Evolutionary conservation across 2,113 vertebrate species (phyloP).

Genomic region (Crypturellus undulatus): DNA sequence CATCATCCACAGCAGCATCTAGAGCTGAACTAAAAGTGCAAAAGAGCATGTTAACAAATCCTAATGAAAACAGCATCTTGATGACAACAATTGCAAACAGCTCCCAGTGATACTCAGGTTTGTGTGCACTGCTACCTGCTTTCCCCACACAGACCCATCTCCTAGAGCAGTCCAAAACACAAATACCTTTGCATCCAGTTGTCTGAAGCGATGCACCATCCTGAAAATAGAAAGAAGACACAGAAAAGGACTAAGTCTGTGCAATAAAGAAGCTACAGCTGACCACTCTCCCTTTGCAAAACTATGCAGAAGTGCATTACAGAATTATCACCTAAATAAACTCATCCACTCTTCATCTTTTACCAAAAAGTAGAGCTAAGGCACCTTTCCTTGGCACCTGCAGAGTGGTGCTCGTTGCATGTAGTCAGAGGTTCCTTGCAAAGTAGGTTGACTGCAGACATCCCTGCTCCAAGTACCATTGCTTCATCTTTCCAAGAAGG

Average conservation of each 20-base stretch:
- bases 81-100: not conserved
- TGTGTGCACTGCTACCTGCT: not conserved
- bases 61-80: not conserved
- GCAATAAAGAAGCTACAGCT: not conserved
- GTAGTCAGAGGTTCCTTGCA: not conserved
- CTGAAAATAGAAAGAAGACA: slow-evolving; percentile 57
- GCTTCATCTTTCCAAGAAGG: not conserved
- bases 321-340: not conserved
- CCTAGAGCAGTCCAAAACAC: not conserved
- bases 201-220: slow-evolving; percentile 77
- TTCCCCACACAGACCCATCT: not conserved
- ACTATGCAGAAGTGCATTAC: not conserved
- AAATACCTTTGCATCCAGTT: slow-evolving; percentile 81
- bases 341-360: not conserved
- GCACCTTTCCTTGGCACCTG: too few species aligned
- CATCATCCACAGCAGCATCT: not conserved
- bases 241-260: not conserved
- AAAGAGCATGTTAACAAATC: fast-evolving
- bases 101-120: not conserved
- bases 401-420: not conserved
- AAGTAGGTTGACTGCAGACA: not conserved
- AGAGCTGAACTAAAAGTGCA: not conserved
- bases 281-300: not conserved
- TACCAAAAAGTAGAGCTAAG: not conserved
- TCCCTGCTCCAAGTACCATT: not conserved